Evolutionary conservation across 1,140 invertebrate genomes (phyloP), one percentile per base, ranked within the genome.

Genomic region (Lasioglossum albipes): DNA sequence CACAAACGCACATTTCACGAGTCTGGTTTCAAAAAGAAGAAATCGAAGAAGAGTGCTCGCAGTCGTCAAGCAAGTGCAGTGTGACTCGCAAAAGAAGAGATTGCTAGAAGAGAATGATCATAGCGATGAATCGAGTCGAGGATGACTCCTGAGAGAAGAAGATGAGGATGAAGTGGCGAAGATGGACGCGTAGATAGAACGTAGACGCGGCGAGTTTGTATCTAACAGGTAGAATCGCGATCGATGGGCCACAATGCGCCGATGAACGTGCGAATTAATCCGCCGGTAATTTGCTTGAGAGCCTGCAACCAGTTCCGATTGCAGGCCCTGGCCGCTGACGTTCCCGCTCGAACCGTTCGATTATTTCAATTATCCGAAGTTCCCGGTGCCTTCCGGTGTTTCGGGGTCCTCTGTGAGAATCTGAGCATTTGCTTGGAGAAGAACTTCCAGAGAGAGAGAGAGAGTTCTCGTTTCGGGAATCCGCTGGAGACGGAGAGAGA

Each of bases 181-280:
- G 36, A 36, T 5, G 36, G 3, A 36, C 36, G 80, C 85, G 82
- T 79, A 54, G 52, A 16, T 18, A 0, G 52, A 54, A 5, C 5
- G 1, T 13, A 16, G 13, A 16, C 18, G 72, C 49, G 59, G 70
- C 52, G 22, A 45, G 82, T 62, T 81, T 75, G 79, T 83, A 84
- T 81, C 81, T 73, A 52, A 84, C 36, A n/a, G 65, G 54, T 75
- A 71, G 71, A 89, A 87, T 90, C 87, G 86, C 84, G 81, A 84
- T 89, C 87, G 88, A 90, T 88, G 86, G 84, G 70, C 20, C 78
- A 84, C 83, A 84, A 88, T 84, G 82, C 73, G 75, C 75, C 80
- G 68, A 87, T 81, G 65, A 87, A 87, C 87, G 75, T 76, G 82
- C 54, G 81, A 83, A 89, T 89, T 89, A 89, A 84, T 83, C 61